Evolutionary conservation across 2,113 vertebrate genomes (phyloP).

Genomic region (Larimichthys crocea): DNA sequence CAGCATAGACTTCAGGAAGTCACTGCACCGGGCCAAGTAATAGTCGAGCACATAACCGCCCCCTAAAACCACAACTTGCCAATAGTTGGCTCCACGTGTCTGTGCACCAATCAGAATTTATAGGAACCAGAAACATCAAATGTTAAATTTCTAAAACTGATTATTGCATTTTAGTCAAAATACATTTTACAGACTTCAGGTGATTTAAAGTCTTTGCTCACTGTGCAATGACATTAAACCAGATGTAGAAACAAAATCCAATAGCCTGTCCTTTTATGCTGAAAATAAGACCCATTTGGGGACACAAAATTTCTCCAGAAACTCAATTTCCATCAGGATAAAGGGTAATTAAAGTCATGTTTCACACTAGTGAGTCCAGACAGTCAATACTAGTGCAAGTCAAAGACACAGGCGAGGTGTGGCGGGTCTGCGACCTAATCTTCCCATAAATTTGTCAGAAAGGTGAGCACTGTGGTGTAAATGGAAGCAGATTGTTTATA

Average conservation of each 20-base stretch:
- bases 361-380: slow-evolving; percentile 28
- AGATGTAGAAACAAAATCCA: slow-evolving; percentile 21
- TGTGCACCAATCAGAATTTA: too few relatives aligned
- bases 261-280: slow-evolving; percentile 8
- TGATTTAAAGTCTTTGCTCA: background rate
- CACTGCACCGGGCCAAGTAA: background rate
- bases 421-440: slow-evolving; percentile 27
- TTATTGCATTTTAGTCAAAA: too few relatives aligned
- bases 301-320: slow-evolving; percentile 1
- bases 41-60: background rate
- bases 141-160: too few relatives aligned
- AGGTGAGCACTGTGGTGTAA: slow-evolving; percentile 39
- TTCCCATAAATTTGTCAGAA: slow-evolving; percentile 27
- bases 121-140: too few relatives aligned
- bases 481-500: slow-evolving; percentile 42
- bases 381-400: slow-evolving; percentile 42
- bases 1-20: background rate
- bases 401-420: slow-evolving; percentile 32
- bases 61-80: background rate
- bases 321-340: slow-evolving; percentile 36
- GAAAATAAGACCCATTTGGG: slow-evolving; percentile 23
- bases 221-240: background rate
- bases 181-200: too few relatives aligned
- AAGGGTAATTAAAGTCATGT: slow-evolving; percentile 49
- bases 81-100: too few relatives aligned